phyloP scores from a whole-genome alignment of 2,888 invertebrate species.

The Molorchus minor region DNA sequence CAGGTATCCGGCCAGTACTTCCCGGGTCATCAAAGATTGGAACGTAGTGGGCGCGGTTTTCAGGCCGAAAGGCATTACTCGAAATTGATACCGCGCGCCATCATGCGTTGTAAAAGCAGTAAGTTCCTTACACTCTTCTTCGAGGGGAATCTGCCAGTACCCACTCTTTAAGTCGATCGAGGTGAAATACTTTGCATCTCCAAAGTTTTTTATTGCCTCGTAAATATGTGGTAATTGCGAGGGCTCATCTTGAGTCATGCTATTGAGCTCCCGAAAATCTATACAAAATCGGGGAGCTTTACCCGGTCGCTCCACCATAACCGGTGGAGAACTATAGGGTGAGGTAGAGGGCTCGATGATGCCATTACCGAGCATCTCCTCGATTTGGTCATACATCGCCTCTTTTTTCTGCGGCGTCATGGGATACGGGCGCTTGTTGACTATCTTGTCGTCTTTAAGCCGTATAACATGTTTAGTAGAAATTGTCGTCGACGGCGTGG shows the following conservation, averaged over 20 bases:
- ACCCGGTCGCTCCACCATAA: constrained; percentile 4
- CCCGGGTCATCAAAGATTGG: neutral
- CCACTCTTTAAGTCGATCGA: too few relatives aligned
- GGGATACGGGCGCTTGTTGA: constrained; percentile 19
- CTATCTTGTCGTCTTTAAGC: neutral
- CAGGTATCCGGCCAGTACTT: neutral
- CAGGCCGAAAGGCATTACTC: neutral
- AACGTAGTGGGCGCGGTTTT: neutral
- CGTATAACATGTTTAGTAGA: constrained; percentile 10
- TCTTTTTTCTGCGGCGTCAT: neutral
- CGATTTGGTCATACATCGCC: constrained; percentile 5
- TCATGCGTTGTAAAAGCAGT: neutral
- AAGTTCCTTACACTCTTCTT: neutral
- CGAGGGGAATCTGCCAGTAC: neutral
- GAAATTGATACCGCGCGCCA: neutral
- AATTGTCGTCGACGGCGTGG: constrained; percentile 4
- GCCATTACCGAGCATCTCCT: constrained; percentile 5
- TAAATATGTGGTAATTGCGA: neutral
- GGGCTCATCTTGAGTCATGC: neutral
- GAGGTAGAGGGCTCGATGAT: constrained; percentile 2
- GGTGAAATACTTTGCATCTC: too few relatives aligned
- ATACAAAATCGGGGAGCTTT: constrained; percentile 7
- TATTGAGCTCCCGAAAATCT: too few relatives aligned
- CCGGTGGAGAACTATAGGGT: constrained; percentile 5
- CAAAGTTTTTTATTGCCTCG: too few relatives aligned